A percentile compares a stretch with the other conserved stretches of the same genome.
Evolutionary conservation across 2,888 invertebrate genomes (phyloP).

Genomic region (Patella caerulea): DNA sequence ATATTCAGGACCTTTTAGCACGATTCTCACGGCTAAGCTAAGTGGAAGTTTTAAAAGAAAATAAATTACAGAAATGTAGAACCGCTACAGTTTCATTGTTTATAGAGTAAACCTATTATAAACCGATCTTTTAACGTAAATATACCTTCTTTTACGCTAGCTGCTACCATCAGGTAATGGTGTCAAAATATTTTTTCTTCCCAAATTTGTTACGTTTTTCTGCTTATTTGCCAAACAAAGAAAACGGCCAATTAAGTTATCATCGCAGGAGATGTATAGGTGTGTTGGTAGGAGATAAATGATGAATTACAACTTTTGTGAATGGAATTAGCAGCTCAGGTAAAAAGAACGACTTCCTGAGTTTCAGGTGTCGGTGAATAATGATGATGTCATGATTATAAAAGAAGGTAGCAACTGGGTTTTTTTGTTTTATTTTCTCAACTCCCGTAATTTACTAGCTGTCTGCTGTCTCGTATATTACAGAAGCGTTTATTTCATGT

Average conservation of each 20-base stretch:
- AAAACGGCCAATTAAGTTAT: conserved; percentile 3
- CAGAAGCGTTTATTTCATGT: no score
- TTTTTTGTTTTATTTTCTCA: no score
- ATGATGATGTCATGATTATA: not conserved
- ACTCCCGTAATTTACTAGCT: not conserved
- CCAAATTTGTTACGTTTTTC: not conserved
- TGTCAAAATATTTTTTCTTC: not conserved
- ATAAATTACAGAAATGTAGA: not conserved
- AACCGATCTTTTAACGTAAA: not conserved
- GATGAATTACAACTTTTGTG: not conserved
- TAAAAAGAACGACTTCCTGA: not conserved
- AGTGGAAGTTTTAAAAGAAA: not conserved
- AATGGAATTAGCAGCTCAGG: not conserved
- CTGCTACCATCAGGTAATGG: not conserved
- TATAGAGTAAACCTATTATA: conserved; percentile 1
- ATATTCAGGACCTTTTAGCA: no score
- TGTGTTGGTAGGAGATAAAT: not conserved
- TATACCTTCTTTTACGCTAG: not conserved
- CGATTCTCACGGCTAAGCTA: no score
- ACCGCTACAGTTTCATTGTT: not conserved
- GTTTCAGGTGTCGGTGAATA: not conserved
- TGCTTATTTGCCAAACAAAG: not conserved
- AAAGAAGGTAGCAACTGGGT: no score
- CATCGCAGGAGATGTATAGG: not conserved
- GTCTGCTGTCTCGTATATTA: not conserved